Percentiles rank a stretch among this genome's conserved stretches.
These are phyloP conservation scores for Ariolimax columbianus DNA, from an alignment of 2,888 invertebrate genomes.

Conservation along the genomic window DNA sequence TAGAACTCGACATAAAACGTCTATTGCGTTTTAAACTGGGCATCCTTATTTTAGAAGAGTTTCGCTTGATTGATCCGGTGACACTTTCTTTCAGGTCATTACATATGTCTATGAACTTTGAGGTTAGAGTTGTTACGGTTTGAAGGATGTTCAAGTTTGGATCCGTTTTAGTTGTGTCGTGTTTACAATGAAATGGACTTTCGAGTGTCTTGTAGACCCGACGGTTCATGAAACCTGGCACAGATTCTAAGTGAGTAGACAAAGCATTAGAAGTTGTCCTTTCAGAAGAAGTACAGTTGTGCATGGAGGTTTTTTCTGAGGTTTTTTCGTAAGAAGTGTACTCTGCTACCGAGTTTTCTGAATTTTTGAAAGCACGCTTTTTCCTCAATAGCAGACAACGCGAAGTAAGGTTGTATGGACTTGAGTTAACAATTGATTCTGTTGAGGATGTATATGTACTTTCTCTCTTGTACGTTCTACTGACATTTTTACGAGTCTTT, in stretches of 20 bases:
- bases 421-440: not conserved
- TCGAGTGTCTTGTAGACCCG: no score
- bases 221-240: not conserved
- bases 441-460: not conserved
- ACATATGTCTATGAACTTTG: constrained; percentile 18
- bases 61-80: not conserved
- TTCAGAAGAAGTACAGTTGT: not conserved
- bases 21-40: not conserved
- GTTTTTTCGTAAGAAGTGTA: not conserved
- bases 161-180: no score
- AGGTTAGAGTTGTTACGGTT: constrained; percentile 23
- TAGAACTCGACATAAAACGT: not conserved
- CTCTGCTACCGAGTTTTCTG: not conserved
- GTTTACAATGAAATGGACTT: not conserved
- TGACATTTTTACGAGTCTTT: not conserved
- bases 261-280: not conserved
- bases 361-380: not conserved
- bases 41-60: not conserved
- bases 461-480: not conserved
- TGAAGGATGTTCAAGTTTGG: not conserved
- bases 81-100: not conserved
- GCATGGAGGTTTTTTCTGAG: no score
- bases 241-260: not conserved
- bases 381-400: not conserved
- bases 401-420: not conserved